Conservation (phyloP, 2,888 invertebrate species). For the Andrena hattorfiana region DNA sequence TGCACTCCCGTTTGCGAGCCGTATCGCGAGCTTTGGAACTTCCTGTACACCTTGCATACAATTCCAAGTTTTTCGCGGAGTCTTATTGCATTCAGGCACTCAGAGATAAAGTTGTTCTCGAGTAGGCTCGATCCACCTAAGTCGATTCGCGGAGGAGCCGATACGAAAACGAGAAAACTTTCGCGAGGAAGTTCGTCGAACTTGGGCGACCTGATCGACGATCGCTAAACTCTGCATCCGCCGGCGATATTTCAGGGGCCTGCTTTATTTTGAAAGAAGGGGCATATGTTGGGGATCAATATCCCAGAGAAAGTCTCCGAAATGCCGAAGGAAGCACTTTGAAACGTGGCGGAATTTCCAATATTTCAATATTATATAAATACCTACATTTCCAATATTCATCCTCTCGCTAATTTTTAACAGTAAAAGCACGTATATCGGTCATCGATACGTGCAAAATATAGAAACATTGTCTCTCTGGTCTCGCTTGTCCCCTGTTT, state of each 20-base stretch:
- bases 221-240: background rate
- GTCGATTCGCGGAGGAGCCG: background rate
- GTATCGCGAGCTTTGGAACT: background rate
- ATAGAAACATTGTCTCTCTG: background rate
- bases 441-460: background rate
- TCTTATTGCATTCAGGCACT: background rate
- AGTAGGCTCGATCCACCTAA: background rate
- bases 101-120: conserved; percentile 7
- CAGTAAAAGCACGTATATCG: background rate
- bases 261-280: background rate
- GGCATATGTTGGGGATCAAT: background rate
- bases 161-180: conserved; percentile 10
- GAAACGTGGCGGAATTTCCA: background rate
- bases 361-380: background rate
- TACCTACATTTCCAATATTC: conserved; percentile 2
- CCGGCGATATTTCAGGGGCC: background rate
- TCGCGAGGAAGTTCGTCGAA: background rate
- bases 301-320: background rate
- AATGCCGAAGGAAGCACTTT: background rate
- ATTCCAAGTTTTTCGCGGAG: background rate
- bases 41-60: background rate
- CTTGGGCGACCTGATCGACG: background rate
- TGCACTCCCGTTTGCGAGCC: no score
- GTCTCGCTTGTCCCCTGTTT: no score
- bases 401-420: background rate